Percentiles rank a stretch among this genome's conserved stretches.
Conservation (phyloP, 2,888 invertebrate species). For the Ectemnius continuus region DNA sequence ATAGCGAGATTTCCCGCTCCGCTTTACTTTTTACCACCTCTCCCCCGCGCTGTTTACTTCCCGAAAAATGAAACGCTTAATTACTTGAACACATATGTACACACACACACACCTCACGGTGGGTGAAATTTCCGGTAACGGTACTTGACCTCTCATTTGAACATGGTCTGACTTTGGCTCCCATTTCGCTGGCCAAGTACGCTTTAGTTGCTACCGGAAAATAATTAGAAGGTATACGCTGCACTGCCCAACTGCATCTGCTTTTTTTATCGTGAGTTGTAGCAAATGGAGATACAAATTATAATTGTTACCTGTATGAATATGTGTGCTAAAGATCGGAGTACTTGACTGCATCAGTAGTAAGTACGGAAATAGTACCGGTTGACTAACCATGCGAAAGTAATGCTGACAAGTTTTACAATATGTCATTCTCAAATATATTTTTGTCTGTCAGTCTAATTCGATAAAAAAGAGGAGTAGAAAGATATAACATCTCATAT, state of each 20-base stretch:
- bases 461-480: no score
- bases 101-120: conserved; percentile 37
- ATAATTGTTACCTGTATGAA: no score
- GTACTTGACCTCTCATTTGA: conserved; percentile 27
- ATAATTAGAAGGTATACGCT: conserved; percentile 54
- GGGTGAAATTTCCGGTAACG: conserved; percentile 40
- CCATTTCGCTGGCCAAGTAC: conserved; percentile 52
- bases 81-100: conserved; percentile 38
- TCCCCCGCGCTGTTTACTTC: conserved; percentile 3
- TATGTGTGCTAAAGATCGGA: no score
- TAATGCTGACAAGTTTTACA: no score
- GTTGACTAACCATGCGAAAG: no score
- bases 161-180: conserved; percentile 53
- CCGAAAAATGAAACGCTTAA: conserved; percentile 36
- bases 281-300: not conserved
- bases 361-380: no score
- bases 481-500: no score
- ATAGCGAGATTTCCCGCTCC: conserved; percentile 21
- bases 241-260: not conserved
- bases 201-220: conserved; percentile 48
- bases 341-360: no score
- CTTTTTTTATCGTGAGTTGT: conserved; percentile 38
- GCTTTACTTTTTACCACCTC: conserved; percentile 10
- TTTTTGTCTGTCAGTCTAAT: no score
- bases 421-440: no score